Evolutionary conservation across 2,888 invertebrate species (phyloP), one percentile per base, ranked within the genome.

Genomic region (Tigriopus californicus): DNA sequence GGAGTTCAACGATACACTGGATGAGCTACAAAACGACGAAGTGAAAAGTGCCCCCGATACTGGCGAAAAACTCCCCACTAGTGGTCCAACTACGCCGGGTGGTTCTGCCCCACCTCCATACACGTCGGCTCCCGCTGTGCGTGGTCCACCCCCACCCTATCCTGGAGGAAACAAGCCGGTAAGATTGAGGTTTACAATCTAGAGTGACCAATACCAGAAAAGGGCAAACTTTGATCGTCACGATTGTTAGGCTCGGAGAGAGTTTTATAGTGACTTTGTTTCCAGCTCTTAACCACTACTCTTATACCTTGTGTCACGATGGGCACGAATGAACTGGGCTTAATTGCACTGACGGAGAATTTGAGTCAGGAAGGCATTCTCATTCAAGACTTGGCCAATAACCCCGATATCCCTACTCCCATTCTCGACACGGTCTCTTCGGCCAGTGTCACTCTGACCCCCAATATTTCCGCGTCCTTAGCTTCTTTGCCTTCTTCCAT

Each of bases 1-100:
- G 63, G 90, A 91, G 71, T 94, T 92, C 71, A 92, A 90, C 0
- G 92, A 94, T 75, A 89, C 92, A 72, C 74, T 91, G 58, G 89
- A 88, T 64, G 81, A 82, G 62, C 77, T 85, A 65, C 82, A 81
- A 61, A 83, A 83, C 1, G 80, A 33, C 33, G 33, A 33, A 33
- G 33, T 8, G 4, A 33, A 33, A 33, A 33, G 33, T 33, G 33
- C 4, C 8, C 33, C 33, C 8, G 33, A 33, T 5, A 5, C 33
- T 3, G 33, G 33, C 8, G 33, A 33, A 60, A 13, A 44, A 56
- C 15, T 54, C 58, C 12, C 61, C 61, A 54, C 55, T 56, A 20
- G 59, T 60, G 42, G 53, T 63, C 60, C 61, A 62, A 59, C 57
- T 59, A 13, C 60, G 41, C 48, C 61, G 60, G 52, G 62, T 60